phyloP scores from a whole-genome alignment of 1,140 invertebrate species.

The Eueides isabella region DNA sequence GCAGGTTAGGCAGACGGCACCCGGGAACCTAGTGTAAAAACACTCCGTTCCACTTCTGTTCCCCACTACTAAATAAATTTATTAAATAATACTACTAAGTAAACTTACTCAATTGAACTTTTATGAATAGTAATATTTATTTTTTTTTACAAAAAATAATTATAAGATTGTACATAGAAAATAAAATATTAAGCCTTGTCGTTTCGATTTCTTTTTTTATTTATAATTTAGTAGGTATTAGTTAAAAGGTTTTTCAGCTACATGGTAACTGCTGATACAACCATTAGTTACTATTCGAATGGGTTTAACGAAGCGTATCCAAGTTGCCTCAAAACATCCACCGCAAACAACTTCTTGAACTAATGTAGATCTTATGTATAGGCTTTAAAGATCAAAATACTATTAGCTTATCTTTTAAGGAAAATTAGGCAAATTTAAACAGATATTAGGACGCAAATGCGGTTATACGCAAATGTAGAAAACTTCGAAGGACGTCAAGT shows the following conservation, averaged over 20 bases:
- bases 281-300: slow-evolving; percentile 20
- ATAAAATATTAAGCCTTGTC: no score
- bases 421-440: slow-evolving; percentile 17
- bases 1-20: no score
- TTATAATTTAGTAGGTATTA: no score
- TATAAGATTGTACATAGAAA: no score
- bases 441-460: slow-evolving; percentile 16
- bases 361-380: slow-evolving; percentile 4
- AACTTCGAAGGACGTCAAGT: slow-evolving; percentile 2
- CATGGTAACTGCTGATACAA: slow-evolving; percentile 11
- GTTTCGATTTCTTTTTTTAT: background rate
- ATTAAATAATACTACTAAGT: no score
- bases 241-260: background rate
- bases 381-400: background rate
- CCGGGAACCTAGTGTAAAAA: no score
- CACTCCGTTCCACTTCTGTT: no score
- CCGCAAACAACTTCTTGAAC: background rate
- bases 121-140: no score
- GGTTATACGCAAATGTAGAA: slow-evolving; percentile 9
- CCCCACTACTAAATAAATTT: no score
- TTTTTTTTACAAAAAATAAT: no score
- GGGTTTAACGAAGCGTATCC: slow-evolving; percentile 27
- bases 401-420: background rate
- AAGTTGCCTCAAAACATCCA: slow-evolving; percentile 18
- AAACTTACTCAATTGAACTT: no score